Evolutionary conservation across 2,888 invertebrate genomes (phyloP), one percentile per base, ranked within the genome.

Genomic region (Lycocerus yunnanus): DNA sequence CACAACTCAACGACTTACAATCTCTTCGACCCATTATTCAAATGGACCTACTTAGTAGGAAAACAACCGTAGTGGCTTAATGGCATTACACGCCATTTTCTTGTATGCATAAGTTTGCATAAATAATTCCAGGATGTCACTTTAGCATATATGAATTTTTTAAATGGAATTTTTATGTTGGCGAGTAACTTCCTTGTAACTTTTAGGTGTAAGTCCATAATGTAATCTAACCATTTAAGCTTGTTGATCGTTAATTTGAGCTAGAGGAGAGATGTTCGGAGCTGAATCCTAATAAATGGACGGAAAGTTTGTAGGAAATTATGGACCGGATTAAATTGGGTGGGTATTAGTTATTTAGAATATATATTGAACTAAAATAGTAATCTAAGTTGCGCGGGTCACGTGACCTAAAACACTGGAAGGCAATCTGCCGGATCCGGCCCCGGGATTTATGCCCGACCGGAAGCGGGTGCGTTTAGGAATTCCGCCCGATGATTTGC

Each of bases 401-500:
- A 77, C 70, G 60, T 72, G 72, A 77, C 72, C 74, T 68, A 82
- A 83, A 82, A 82, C 83, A 83, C 81, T 81, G 83, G 81, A 83
- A 83, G 83, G 83, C 84, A 83, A 85, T 84, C 84, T 85, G 84
- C 83, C 83, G 83, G 83, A 85, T 86, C 85, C 85, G 84, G 84
- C 81, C 81, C 81, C 81, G 84, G 21, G 84, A 85, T 85, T 85
- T 85, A 83, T 83, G 82, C 83, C 80, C 79, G 81, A 83, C 82
- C 85, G 87, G 88, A 87, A 88, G 84, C 85, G 88, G 88, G 88
- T 88, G 89, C 87, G 86, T 85, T 88, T 89, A 89, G 89, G 90
- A 90, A 90, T 90, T 90, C 90, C 90, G 90, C 87, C 84, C 78
- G 86, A 89, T 90, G 90, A 90, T 90, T 90, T 90, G 90, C 90